Evolutionary conservation across 2,113 vertebrate genomes (phyloP).

Genomic region (Syrmaticus mikado): DNA sequence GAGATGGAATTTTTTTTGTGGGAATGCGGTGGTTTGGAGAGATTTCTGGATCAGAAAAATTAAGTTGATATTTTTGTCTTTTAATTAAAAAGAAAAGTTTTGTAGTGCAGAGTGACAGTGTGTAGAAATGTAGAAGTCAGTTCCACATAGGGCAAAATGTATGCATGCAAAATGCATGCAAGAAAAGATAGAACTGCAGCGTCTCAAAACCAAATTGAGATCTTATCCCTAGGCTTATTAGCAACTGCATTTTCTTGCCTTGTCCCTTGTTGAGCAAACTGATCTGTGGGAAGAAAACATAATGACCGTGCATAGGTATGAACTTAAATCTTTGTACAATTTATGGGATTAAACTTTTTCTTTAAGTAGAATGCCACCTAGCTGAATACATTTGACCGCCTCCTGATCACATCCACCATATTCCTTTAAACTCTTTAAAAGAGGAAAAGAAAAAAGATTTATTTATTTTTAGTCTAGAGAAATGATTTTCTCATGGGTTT

Average conservation of each 20-base stretch:
- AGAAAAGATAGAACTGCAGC: not conserved
- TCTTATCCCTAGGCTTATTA: too few relatives aligned
- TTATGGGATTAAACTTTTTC: not conserved
- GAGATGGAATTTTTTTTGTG: not conserved
- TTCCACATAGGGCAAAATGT: fast-evolving
- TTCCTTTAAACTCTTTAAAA: not conserved
- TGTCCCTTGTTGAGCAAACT: not conserved
- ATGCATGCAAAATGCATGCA: not conserved
- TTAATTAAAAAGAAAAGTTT: not conserved
- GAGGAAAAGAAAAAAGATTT: not conserved
- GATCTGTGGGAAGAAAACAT: not conserved
- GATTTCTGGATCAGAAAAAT: not conserved
- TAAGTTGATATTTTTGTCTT: not conserved
- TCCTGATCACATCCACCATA: not conserved
- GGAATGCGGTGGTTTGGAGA: fast-evolving
- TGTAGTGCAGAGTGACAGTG: fast-evolving
- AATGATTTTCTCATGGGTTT: conserved; percentile 40
- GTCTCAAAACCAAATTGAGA: not conserved
- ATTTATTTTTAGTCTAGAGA: conserved; percentile 13
- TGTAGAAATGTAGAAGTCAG: fast-evolving
- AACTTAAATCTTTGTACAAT: not conserved
- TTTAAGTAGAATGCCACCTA: not conserved
- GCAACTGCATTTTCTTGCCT: not conserved
- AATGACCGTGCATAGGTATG: not conserved
- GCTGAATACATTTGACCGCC: not conserved